Evolutionary conservation across 1,140 invertebrate species (phyloP).

Genomic region (Pseudomyrmex concolor): DNA sequence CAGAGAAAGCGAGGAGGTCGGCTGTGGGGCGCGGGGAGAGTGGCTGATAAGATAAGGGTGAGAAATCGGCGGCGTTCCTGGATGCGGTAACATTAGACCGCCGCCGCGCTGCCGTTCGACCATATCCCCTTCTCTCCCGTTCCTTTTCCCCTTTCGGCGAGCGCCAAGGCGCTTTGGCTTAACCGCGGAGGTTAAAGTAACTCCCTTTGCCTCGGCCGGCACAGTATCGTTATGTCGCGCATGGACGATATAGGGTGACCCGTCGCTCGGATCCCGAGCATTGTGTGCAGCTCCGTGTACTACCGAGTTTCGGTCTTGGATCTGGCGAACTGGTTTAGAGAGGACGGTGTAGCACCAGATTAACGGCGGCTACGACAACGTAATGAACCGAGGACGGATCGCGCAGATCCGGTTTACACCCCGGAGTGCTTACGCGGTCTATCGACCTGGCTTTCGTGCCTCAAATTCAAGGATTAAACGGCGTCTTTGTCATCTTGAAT

Average conservation of each 20-base stretch:
- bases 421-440: conserved; percentile 32
- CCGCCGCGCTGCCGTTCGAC: conserved; percentile 56
- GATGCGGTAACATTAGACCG: conserved; percentile 82
- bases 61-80: conserved; percentile 82
- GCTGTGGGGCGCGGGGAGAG: conserved; percentile 48
- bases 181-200: conserved; percentile 62
- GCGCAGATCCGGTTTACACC: conserved; percentile 54
- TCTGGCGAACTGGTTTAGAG: conserved; percentile 38
- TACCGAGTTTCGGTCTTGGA: conserved; percentile 32
- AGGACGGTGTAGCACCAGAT: conserved; percentile 68
- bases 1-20: conserved; percentile 39
- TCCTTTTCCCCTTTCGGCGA: conserved; percentile 22
- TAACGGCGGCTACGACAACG: conserved; percentile 63
- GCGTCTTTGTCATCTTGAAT: background rate
- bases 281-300: conserved; percentile 24
- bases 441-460: conserved; percentile 51
- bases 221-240: conserved; percentile 66
- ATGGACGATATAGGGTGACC: conserved; percentile 45
- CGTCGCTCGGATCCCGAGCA: conserved; percentile 23
- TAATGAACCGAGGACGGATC: conserved; percentile 64
- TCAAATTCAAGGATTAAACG: conserved; percentile 6
- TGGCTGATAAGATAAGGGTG: conserved; percentile 83
- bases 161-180: conserved; percentile 57
- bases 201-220: conserved; percentile 42
- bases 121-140: background rate